Base-by-base conservation (phyloP, 2,797 vertebrate genomes). In the Eulemur rubriventer region DNA sequence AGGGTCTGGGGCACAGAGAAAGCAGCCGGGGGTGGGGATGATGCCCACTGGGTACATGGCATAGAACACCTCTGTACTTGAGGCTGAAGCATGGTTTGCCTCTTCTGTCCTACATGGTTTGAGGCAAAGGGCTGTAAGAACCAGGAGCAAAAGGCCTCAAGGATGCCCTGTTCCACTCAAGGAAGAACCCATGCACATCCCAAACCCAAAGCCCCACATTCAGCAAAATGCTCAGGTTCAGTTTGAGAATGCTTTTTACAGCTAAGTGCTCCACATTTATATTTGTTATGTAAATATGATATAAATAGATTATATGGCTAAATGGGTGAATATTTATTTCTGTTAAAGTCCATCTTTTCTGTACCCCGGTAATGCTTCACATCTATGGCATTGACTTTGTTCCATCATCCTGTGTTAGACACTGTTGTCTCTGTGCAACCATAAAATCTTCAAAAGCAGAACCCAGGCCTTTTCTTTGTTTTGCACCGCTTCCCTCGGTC, bases 141-240 rank as follows among this genome's bases (percentile, higher is more conserved):
- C 70, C 16, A 6, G 1, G 12, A 78, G 61, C 59, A 38, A 70
- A 86, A 93, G 82, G 33, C 33, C 35, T 13, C 0, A 6, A 61
- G 61, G 86, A 22, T 11, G 0, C 2, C 59, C 20, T 52, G 18
- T 52, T 75, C 33, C 9, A 4, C 24, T 76, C 24, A 0, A 0
- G 2, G 26, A 26, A 75, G 78, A 59, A 24, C 57, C 4, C 2
- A 1, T 1, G 18, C 2, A 28, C 59, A 10, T 80, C 70, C 69
- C n/a, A 9, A 50, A 3, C 52, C n/a, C 38, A n/a, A 33, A 84
- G 50, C 18, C 18, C 78, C 73, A 33, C 30, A 9, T 30, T 41
- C 6, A 38, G 11, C 55, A 50, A 85, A 82, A 75, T 8, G 38
- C 24, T 55, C 12, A 7, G 16, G 33, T 81, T 83, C 41, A n/a